Evolutionary conservation across 2,797 vertebrate genomes (phyloP).

Genomic region (Australoheros facetus): DNA sequence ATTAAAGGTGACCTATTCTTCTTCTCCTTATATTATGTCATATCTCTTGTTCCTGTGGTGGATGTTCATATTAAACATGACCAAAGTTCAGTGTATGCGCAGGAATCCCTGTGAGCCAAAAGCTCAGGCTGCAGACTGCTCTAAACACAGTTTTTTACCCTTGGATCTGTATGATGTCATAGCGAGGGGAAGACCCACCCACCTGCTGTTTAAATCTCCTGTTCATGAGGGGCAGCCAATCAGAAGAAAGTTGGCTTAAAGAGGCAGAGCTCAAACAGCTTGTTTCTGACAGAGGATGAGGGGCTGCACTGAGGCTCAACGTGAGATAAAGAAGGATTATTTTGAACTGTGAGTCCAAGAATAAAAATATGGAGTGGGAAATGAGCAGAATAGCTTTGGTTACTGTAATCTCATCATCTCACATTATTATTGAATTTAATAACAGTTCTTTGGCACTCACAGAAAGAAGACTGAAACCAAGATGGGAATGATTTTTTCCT

Average conservation of each 20-base stretch:
- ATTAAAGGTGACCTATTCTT: not conserved
- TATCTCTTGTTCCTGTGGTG: not conserved
- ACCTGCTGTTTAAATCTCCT: too few relatives aligned
- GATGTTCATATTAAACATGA: not conserved
- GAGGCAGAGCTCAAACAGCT: too few relatives aligned
- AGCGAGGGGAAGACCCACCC: not conserved
- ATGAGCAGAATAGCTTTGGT: not conserved
- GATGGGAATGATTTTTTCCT: not conserved
- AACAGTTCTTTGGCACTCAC: rapidly evolving
- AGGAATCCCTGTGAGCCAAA: not conserved
- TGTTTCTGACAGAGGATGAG: not conserved
- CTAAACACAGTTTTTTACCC: too few relatives aligned
- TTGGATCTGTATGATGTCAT: not conserved
- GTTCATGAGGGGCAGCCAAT: not conserved
- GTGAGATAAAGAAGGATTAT: not conserved
- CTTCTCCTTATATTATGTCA: not conserved
- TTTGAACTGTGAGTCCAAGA: not conserved
- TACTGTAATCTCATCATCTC: not conserved
- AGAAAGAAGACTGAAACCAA: not conserved
- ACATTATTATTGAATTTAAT: rapidly evolving
- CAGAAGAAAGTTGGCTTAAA: too few relatives aligned
- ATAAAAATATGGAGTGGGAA: too few relatives aligned
- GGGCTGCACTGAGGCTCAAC: not conserved
- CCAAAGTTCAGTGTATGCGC: not conserved
- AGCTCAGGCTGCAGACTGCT: too few relatives aligned